Percentiles rank a stretch among this genome's conserved stretches.
Conservation (phyloP, 2,888 invertebrate species). For the Metopia argyrocephala region DNA sequence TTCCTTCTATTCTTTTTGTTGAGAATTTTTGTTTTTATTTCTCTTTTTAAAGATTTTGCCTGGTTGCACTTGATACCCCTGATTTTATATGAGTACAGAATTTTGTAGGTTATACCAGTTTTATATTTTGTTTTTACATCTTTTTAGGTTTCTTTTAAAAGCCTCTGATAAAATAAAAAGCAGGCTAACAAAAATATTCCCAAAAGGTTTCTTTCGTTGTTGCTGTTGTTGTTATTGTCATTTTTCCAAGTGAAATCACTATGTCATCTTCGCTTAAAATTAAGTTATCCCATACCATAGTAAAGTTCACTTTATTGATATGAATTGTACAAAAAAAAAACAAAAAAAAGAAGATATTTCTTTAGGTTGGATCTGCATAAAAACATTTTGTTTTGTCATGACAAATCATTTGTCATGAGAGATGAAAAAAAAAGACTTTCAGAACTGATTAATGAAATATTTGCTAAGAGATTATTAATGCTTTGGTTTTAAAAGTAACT, state of each 20-base stretch:
- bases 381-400: constrained; percentile 61
- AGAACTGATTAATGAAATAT: background rate
- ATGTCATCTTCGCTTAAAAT: constrained; percentile 73
- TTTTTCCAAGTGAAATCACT: constrained; percentile 68
- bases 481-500: too few species aligned
- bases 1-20: too few species aligned
- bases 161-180: constrained; percentile 36
- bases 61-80: constrained; percentile 36
- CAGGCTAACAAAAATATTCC: constrained; percentile 38
- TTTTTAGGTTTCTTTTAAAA: constrained; percentile 15
- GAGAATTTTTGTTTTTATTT: too few species aligned
- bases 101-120: constrained; percentile 17
- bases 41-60: background rate
- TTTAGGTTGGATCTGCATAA: background rate
- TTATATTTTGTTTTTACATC: constrained; percentile 23
- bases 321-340: background rate
- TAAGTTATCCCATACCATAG: constrained; percentile 72
- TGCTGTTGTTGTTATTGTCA: constrained; percentile 36
- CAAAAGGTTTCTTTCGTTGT: constrained; percentile 33
- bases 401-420: constrained; percentile 64
- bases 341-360: background rate
- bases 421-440: background rate
- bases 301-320: constrained; percentile 27
- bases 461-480: too few species aligned
- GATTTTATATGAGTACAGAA: constrained; percentile 3